Conservation (phyloP, 2,888 invertebrate genomes). For the Ennomos erosarius region DNA sequence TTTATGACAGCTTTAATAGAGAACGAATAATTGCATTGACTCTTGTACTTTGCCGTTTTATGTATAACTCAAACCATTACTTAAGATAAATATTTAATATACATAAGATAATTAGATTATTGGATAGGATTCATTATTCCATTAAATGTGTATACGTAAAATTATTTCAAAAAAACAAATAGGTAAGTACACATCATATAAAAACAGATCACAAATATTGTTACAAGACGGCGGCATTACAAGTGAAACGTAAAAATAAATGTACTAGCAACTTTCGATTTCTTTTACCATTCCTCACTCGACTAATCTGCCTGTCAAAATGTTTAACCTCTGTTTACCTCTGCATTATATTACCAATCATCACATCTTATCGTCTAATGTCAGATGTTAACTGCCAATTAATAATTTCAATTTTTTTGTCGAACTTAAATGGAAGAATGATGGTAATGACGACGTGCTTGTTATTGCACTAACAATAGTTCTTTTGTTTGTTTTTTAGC, state of each 20-base stretch:
- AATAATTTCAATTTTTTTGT: conserved; percentile 25
- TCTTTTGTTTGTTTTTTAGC: conserved; percentile 17
- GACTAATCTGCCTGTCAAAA: conserved; percentile 53
- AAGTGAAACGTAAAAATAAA: too few relatives aligned
- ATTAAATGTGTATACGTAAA: conserved; percentile 13
- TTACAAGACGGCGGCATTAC: too few relatives aligned
- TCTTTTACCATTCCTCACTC: conserved; percentile 36
- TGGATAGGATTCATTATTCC: not conserved
- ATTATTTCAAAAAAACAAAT: conserved; percentile 12
- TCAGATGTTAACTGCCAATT: conserved; percentile 33
- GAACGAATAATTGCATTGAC: conserved; percentile 57
- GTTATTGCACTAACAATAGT: conserved; percentile 22
- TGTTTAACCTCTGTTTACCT: conserved; percentile 54
- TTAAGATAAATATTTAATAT: conserved; percentile 4
- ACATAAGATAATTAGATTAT: not conserved
- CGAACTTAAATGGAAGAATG: conserved; percentile 12
- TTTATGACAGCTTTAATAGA: conserved; percentile 55
- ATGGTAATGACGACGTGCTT: conserved; percentile 23
- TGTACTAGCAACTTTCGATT: conserved; percentile 47
- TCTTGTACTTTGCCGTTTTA: conserved; percentile 48
- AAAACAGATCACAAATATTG: conserved; percentile 14
- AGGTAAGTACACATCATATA: too few relatives aligned
- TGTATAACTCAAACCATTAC: conserved; percentile 28
- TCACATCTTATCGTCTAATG: conserved; percentile 19
- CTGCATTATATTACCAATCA: conserved; percentile 44